Percentiles rank a stretch among this genome's conserved stretches.
Evolutionary conservation across 1,140 invertebrate species (phyloP).

Genomic region (Sycophaga agraensis): DNA sequence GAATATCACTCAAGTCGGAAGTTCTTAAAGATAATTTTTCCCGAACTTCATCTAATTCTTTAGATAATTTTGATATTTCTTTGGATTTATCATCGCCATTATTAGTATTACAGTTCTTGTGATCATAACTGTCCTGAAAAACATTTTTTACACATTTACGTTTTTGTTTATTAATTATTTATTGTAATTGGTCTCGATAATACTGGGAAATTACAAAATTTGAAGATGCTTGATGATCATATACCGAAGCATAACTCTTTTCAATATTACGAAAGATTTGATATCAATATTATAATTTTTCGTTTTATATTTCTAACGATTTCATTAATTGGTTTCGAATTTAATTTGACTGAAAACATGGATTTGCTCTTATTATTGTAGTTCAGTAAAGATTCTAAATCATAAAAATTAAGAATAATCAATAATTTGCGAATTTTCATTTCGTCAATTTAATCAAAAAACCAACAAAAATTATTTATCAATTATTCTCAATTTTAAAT

Average conservation of each 20-base stretch:
- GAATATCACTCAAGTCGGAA: conserved; percentile 30
- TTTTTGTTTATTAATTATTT: too few relatives aligned
- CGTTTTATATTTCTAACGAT: conserved; percentile 36
- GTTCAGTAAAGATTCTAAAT: too few relatives aligned
- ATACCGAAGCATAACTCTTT: conserved; percentile 28
- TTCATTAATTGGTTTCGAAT: conserved; percentile 33
- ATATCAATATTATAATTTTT: not conserved
- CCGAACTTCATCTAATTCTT: conserved; percentile 35
- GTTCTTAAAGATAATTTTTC: conserved; percentile 33
- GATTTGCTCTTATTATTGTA: too few relatives aligned
- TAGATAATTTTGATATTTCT: conserved; percentile 34
- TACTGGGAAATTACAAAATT: not conserved
- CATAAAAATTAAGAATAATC: too few relatives aligned
- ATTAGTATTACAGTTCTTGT: conserved; percentile 33
- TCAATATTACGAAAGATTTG: too few relatives aligned
- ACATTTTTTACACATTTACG: not conserved
- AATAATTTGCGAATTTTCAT: too few relatives aligned
- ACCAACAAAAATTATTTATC: too few relatives aligned
- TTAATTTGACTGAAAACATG: conserved; percentile 34
- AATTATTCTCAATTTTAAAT: too few relatives aligned
- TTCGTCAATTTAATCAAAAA: too few relatives aligned
- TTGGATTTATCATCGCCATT: conserved; percentile 28
- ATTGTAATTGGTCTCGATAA: too few relatives aligned
- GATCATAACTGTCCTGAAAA: conserved; percentile 37
- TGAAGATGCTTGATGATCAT: conserved; percentile 18